Evolutionary conservation across 1,140 invertebrate species (phyloP).

Genomic region (Procambarus clarkii): DNA sequence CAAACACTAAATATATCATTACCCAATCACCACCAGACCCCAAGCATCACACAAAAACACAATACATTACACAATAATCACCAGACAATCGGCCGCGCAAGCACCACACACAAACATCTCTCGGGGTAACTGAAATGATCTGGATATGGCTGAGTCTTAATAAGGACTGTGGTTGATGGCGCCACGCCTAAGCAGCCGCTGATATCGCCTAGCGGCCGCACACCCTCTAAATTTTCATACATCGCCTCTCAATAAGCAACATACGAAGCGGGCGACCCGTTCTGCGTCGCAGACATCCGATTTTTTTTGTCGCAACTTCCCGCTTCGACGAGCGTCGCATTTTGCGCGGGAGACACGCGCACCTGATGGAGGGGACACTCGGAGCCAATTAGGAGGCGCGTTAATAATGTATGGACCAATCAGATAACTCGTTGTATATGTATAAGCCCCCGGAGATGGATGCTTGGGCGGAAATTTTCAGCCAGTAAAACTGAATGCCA

Average conservation of each 20-base stretch:
- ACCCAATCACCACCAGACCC: too few species aligned
- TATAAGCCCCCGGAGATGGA: slow-evolving; percentile 2
- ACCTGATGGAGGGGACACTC: slow-evolving; percentile 31
- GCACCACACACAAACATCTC: slow-evolving; percentile 1
- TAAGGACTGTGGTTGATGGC: not conserved
- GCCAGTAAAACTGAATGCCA: slow-evolving; percentile 13
- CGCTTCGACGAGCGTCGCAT: too few species aligned
- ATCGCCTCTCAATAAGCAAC: not conserved
- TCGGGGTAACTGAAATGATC: not conserved
- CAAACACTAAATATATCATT: too few species aligned
- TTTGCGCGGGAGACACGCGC: not conserved
- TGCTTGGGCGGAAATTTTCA: not conserved
- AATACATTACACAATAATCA: not conserved
- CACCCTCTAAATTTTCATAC: not conserved
- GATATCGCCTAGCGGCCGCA: not conserved
- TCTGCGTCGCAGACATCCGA: too few species aligned
- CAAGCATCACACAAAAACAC: too few species aligned
- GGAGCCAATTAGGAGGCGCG: slow-evolving; percentile 36
- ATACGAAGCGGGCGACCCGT: not conserved
- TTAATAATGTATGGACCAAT: slow-evolving; percentile 47
- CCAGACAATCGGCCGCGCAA: too few species aligned
- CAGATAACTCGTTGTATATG: slow-evolving; percentile 20
- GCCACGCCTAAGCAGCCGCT: not conserved
- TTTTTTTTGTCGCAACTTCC: not conserved
- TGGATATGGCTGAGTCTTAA: not conserved